Conservation (phyloP, 2,888 invertebrate genomes). For the Gortyna flavago region DNA sequence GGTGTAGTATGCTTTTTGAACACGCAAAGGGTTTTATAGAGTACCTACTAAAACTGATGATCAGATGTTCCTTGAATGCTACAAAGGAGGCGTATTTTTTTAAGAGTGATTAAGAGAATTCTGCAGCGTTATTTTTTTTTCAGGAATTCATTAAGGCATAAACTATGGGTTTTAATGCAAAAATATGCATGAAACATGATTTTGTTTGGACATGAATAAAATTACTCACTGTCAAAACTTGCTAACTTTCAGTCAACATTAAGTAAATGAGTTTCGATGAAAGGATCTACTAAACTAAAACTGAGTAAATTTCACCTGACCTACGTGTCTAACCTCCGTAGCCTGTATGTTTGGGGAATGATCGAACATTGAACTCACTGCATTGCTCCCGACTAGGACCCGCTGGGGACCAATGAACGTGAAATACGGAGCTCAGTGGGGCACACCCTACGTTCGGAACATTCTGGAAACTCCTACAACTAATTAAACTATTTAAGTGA, state of each 20-base stretch:
- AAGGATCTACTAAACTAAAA: not conserved
- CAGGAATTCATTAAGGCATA: too few species aligned
- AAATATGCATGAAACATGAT: too few species aligned
- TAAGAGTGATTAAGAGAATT: not conserved
- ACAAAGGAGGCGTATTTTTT: not conserved
- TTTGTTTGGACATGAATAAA: not conserved
- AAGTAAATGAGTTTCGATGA: not conserved
- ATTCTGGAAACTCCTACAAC: conserved; percentile 69
- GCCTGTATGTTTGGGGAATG: conserved; percentile 54
- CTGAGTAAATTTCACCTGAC: conserved; percentile 15
- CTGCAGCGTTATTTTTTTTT: not conserved
- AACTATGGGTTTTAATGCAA: too few species aligned
- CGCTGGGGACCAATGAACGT: conserved; percentile 74
- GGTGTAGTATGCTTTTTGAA: not conserved
- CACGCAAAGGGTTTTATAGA: not conserved
- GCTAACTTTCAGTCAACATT: not conserved
- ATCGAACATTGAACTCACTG: conserved; percentile 64
- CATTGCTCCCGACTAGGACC: conserved; percentile 58
- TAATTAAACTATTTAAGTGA: conserved; percentile 81
- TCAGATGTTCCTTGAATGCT: not conserved
- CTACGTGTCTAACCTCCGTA: conserved; percentile 11
- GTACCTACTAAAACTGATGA: not conserved
- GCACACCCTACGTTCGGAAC: conserved; percentile 52
- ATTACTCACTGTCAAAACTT: not conserved
- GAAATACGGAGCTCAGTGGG: conserved; percentile 71